Evolutionary conservation across 2,888 invertebrate genomes (phyloP).

Genomic region (Thelaira solivaga): DNA sequence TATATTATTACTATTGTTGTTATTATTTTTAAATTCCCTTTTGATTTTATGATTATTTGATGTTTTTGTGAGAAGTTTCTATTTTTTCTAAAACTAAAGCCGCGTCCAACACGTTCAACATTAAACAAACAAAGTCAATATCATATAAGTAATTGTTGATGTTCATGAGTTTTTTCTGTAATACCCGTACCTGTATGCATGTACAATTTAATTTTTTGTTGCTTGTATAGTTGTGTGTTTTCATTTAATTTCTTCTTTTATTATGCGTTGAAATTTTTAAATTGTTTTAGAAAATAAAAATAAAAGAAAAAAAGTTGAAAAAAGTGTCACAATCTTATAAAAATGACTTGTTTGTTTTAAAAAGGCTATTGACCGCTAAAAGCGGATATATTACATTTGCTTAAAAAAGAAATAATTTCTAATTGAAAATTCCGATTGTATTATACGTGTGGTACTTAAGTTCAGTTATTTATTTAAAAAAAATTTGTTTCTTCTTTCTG

Average conservation of each 20-base stretch:
- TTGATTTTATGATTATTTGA: not conserved
- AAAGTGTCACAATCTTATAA: slow-evolving; percentile 30
- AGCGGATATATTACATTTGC: not conserved
- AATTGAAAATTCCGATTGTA: too few species aligned
- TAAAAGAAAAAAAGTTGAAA: slow-evolving; percentile 12
- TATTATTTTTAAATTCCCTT: not conserved
- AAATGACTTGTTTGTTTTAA: slow-evolving; percentile 8
- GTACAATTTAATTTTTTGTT: not conserved
- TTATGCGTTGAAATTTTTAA: not conserved
- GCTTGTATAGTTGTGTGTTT: not conserved
- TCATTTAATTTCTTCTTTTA: not conserved
- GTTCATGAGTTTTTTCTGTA: not conserved
- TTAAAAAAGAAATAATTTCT: too few species aligned
- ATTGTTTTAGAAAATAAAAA: not conserved
- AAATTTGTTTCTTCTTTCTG: too few species aligned
- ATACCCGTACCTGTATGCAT: not conserved
- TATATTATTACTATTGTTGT: too few species aligned
- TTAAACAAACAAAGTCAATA: not conserved
- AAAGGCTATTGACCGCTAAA: slow-evolving; percentile 8
- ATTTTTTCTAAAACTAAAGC: not conserved
- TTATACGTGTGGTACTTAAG: too few species aligned
- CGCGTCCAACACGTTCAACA: slow-evolving; percentile 23
- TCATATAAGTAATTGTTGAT: not conserved
- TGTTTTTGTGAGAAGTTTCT: not conserved
- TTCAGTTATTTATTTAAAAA: too few species aligned